Conservation (phyloP, 1,140 invertebrate genomes). For the Lepidurus packardi region DNA sequence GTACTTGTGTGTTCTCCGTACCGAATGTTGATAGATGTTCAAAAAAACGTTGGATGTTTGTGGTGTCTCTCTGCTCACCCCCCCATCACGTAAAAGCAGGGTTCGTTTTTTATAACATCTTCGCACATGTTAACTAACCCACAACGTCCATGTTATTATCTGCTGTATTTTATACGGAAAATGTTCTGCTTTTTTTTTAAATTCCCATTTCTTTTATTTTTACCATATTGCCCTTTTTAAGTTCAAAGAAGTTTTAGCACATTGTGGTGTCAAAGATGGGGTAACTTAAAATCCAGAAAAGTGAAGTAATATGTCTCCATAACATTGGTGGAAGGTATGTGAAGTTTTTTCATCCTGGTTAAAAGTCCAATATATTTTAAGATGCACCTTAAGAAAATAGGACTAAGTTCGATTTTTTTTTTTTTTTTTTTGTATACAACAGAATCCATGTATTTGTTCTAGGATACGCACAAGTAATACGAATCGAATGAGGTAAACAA, state of each 20-base stretch:
- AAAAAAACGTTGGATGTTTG: neutral
- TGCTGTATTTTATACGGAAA: conserved; percentile 13
- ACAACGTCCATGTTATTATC: neutral
- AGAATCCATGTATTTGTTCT: conserved; percentile 22
- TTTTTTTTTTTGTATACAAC: neutral
- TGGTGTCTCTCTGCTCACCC: neutral
- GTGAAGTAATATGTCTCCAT: neutral
- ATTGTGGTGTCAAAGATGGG: neutral
- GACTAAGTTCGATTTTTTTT: too few species aligned
- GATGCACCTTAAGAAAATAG: neutral
- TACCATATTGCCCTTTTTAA: neutral
- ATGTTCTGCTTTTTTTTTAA: neutral
- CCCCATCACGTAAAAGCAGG: neutral
- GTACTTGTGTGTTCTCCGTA: neutral
- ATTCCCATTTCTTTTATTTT: neutral
- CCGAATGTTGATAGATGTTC: neutral
- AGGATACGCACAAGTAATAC: conserved; percentile 10
- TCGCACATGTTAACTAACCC: conserved; percentile 19
- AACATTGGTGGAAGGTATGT: neutral
- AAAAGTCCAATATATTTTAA: conserved; percentile 12
- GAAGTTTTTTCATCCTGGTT: neutral
- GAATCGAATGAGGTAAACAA: conserved; percentile 22
- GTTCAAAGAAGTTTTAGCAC: neutral
- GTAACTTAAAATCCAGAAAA: neutral
- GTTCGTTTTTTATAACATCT: neutral